Base-by-base conservation (phyloP, 2,113 vertebrate genomes). In the Chunga burmeisteri region DNA sequence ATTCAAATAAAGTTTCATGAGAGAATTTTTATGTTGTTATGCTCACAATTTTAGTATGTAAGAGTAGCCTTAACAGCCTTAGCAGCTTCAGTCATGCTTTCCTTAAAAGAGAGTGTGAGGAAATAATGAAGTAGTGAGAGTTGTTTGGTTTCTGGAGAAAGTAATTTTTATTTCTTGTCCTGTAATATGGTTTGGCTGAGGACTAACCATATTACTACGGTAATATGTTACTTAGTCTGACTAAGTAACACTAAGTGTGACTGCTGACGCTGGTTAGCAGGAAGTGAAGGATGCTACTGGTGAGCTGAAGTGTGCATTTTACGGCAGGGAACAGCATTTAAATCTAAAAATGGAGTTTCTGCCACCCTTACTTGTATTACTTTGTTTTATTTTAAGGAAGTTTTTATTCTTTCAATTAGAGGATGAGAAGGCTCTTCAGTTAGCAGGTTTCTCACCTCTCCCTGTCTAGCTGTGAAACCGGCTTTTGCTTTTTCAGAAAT, bases 141-240 rank as follows among this genome's bases (percentile, higher is more conserved):
- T 14, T 22, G 56, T 46, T 90, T 74, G 72, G 56, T 96, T 96
- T 96, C 88, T 93, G 68, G 90, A 88, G 95, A 85, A 96, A 96
- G 46, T 74, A 73, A 88, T 81, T 95, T 96, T 78, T 88, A 55
- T 84, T 59, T 79, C 26, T 55, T 83, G 15, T 86, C 52, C 68
- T 81, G n/a, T 52, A 58, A 3, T 25, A 7, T 11, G 13, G 7
- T 81, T 90, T 96, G 50, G 65, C 77, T 81, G 88, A 68, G 81
- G 85, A 62, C 38, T 38, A 38, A 38, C 38, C 38, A 38, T 38
- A 38, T 38, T 38, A 38, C 38, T 38, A 38, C 9, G 38, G 38
- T 38, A 38, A 38, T 38, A 38, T 38, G 38, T 38, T 38, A 38
- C 38, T 38, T 38, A 38, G 38, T 38, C 38, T 38, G 38, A 38